phyloP scores from a whole-genome alignment of 2,797 vertebrate genomes.

The Centropyge bicolor region DNA sequence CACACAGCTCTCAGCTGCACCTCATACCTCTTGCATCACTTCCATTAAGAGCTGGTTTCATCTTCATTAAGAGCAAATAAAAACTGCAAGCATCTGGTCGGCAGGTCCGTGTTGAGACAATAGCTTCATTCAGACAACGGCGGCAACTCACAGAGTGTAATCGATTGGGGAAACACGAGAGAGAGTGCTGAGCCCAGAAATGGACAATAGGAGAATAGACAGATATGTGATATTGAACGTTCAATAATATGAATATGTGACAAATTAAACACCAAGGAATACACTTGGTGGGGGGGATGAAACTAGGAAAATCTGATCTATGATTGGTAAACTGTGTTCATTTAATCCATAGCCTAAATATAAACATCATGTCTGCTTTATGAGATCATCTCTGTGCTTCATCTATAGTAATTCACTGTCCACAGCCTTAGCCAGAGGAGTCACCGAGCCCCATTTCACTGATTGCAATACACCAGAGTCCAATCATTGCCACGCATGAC shows the following conservation, averaged over 20 bases:
- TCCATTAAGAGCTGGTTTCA: slow-evolving; percentile 22
- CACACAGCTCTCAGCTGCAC: slow-evolving; percentile 40
- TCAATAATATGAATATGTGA: slow-evolving; percentile 19
- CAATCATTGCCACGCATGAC: slow-evolving; percentile 65
- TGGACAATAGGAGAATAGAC: slow-evolving; percentile 19
- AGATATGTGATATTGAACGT: slow-evolving; percentile 24
- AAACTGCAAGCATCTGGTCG: slow-evolving; percentile 54
- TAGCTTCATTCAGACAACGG: slow-evolving; percentile 35
- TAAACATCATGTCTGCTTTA: slow-evolving; percentile 44
- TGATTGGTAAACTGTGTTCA: slow-evolving; percentile 21
- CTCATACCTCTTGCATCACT: slow-evolving; percentile 30
- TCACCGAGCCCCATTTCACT: slow-evolving; percentile 52
- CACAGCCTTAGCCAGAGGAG: slow-evolving; percentile 41
- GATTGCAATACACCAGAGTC: slow-evolving; percentile 73
- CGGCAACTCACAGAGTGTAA: slow-evolving; percentile 16
- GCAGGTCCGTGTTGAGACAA: slow-evolving; percentile 47
- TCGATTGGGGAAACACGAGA: slow-evolving; percentile 26
- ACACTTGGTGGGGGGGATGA: background rate
- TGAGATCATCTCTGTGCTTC: slow-evolving; percentile 61
- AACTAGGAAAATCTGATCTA: slow-evolving; percentile 8
- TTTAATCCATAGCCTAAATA: slow-evolving; percentile 31
- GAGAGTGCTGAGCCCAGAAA: slow-evolving; percentile 22
- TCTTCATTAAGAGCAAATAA: slow-evolving; percentile 46
- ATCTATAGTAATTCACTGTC: slow-evolving; percentile 33
- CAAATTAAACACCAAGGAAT: slow-evolving; percentile 28